Base-by-base conservation (phyloP, 2,113 vertebrate species). In the Grammomys surdaster region DNA sequence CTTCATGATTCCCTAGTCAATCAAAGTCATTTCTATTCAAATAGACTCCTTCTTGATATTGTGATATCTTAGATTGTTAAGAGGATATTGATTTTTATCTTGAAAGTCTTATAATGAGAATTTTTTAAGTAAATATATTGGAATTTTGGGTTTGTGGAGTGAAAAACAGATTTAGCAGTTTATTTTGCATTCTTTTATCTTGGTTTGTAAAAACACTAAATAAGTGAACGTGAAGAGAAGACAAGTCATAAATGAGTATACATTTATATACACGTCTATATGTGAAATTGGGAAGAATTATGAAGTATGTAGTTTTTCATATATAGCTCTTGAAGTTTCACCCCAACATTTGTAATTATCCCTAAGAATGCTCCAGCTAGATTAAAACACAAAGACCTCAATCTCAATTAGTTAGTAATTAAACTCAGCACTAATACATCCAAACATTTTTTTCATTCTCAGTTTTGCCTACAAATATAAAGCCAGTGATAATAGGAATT, bases 1-100 rank as follows among this genome's bases (percentile, higher is more conserved):
- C 1, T 65, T 92, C 93, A 91, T 20, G 73, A 69, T 43, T 58
- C 33, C 17, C 26, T 87, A 20, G 56, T 70, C 28, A 85, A 31
- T 5, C 24, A 93, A 67, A 6, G 16, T 8, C 73, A 54, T 9
- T 93, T 85, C 12, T 86, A 69, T 60, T 67, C 70, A 91, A 84
- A 60, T 87, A 80, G 82, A 36, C 70, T 85, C 60, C 63, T 89
- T 81, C 43, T 92, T 87, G 9, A 95, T 95, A n/a, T 81, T 87
- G 5, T 40, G 88, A 86, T 73, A 1, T 77, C n/a, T 95, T 94
- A 86, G 43, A 94, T 95, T 96, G 96, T 88, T 91, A 92, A 96
- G 87, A 82, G 1, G 31, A 85, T 95, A 96, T 33, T 88, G 70
- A 92, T 89, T 95, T 94, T 95, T 36, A 86, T 93, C 7, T 51